Evolutionary conservation across 2,888 invertebrate species (phyloP), one percentile per base, ranked within the genome.

Genomic region (Liodrosophila aerea): DNA sequence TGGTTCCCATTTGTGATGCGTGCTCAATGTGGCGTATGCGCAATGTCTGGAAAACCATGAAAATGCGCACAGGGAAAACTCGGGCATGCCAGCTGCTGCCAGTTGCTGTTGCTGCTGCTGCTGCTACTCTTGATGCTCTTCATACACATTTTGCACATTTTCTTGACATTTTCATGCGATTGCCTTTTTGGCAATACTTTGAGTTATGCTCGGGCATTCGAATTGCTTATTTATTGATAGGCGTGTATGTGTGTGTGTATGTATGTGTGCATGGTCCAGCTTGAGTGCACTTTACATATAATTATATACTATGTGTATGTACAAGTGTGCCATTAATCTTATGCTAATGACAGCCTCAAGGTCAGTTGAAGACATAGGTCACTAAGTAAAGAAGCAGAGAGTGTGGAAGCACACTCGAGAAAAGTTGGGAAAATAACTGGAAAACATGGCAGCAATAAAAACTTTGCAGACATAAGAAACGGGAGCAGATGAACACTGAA

Each of bases 21-120:
- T 82, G 80, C 53, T 64, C 76, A 76, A 76, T 74, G 71, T 67
- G 67, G 81, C 80, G 84, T 76, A 83, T 80, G 66, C 81, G 74
- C 74, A 76, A 80, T 83, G 67, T 66, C 69, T 54, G 57, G 37
- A 60, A 47, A 49, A 18, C 60, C 46, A 44, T 50, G 36, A 65
- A 68, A 71, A 54, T 43, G 50, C 40, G 44, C 46, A 65, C 29
- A 46, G 30, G 8, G 5, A 52, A 41, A 39, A 11, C 11, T 11
- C n/a, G 4, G 29, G 34, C 27, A 36, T n/a, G 13, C n/a, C 51
- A 64, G 36, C 41, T 44, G 58, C 33, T 59, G 22, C 15, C 44
- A 12, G 12, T 30, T 44, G 18, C 34, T 44, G 37, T 29, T 54
- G n/a, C 41, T 12, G 29, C 41, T 22, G 29, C 44, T 53, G 15